Base-by-base conservation (phyloP, 64 coral and sea anemone genomes). In the Catalaphyllia jardinei region DNA sequence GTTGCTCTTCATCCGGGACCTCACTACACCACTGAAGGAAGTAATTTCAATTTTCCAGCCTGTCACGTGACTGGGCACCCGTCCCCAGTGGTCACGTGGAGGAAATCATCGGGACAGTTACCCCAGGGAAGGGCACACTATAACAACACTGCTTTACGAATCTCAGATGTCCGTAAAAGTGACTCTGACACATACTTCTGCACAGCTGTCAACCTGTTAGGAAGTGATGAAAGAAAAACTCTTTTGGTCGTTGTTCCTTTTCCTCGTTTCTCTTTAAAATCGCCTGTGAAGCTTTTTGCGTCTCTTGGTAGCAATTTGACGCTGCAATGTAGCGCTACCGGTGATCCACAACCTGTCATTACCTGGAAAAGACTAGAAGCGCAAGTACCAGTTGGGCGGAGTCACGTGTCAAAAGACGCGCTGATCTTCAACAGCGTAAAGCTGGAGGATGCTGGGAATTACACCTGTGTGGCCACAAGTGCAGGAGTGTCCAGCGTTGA, bases 51-150 rank as follows among this genome's bases (percentile, higher is more conserved):
- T 67, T 52, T 94, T 11, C 89, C 89, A 3, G 30, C n/a, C 20
- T 94, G 88, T 86, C 61, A 90, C 74, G 92, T 90, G 54, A 86
- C 29, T 22, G 92, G 92, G 22, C 39, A 94, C 39, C 92, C 92
- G 10, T 29, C 38, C 42, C 92, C 92, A 50, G 65, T 69, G 5
- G n/a, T 94, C 61, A 90, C 74, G 0, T 94, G 92, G 92, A 86
- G 79, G 6, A 87, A 86, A 67, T 86, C 81, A 5, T 82, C 63
- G 30, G 87, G 72, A 19, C 74, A 86, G 29, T 25, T 89, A 18
- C 72, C 93, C 2, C 49, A 85, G 16, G 31, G n/a, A 31, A 81
- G 69, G 38, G 71, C 30, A 11, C 49, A 24, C 0, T 7, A 5
- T 17, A 86, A 31, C 24, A 67, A 79, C 57, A 59, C 8, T 8